These are phyloP conservation scores for Anguilla anguilla DNA, from an alignment of 2,797 vertebrate species.

Conservation along the genomic window DNA sequence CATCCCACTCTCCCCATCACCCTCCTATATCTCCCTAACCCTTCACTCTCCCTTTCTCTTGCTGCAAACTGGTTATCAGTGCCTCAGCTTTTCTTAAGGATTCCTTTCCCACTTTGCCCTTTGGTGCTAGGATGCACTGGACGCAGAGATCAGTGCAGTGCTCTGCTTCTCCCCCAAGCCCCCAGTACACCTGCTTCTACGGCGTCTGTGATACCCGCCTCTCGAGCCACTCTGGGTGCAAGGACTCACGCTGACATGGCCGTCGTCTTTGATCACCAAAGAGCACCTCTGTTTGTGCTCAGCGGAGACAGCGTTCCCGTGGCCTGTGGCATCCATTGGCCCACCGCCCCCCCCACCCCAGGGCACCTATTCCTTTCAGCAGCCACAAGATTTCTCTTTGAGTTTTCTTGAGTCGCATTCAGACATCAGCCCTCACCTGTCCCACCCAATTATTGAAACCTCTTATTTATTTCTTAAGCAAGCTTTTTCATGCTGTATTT, in stretches of 20 bases:
- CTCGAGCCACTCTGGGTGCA: neutral
- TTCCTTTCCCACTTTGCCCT: slow-evolving; percentile 9
- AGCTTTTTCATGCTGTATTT: neutral
- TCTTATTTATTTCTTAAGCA: neutral
- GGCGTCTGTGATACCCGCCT: neutral
- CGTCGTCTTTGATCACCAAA: neutral
- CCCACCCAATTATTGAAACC: neutral
- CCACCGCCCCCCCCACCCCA: no score
- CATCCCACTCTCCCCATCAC: neutral
- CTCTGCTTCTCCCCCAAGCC: neutral
- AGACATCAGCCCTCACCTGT: neutral
- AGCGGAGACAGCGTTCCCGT: neutral
- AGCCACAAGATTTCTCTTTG: neutral
- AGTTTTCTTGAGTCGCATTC: neutral
- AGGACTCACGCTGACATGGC: neutral
- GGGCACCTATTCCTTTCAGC: neutral
- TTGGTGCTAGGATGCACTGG: neutral
- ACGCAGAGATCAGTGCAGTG: neutral
- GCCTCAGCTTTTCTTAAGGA: neutral
- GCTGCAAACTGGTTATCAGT: neutral
- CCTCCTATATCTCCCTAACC: neutral
- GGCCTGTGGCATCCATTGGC: neutral
- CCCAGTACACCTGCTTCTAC: neutral
- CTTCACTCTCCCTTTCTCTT: neutral
- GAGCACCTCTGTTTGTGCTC: neutral